phyloP scores from a whole-genome alignment of 2,888 invertebrate genomes.

The Phalangium opilio region DNA sequence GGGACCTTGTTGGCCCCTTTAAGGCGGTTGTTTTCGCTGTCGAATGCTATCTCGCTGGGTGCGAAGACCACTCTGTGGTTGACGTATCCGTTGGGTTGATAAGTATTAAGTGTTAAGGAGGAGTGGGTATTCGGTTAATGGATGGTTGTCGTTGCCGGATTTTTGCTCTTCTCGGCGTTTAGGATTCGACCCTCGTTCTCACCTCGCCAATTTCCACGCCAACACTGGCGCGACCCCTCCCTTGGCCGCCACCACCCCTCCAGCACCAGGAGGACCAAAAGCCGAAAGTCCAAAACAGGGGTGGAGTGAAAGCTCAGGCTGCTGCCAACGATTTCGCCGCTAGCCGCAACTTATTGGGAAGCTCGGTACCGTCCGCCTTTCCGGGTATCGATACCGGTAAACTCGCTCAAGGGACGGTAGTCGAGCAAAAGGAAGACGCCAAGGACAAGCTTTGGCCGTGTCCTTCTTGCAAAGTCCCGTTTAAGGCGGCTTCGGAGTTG shows the following conservation, averaged over 20 bases:
- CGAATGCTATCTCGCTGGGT: no score
- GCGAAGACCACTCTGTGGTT: no score
- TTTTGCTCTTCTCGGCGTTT: background rate
- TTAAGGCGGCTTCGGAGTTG: constrained; percentile 22
- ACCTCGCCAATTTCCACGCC: constrained; percentile 16
- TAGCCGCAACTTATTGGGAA: constrained; percentile 13
- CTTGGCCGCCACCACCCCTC: constrained; percentile 7
- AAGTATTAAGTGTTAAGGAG: no score
- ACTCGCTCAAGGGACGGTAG: constrained; percentile 9
- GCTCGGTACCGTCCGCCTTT: constrained; percentile 15
- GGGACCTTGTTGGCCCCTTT: no score
- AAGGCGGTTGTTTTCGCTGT: no score
- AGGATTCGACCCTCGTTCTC: constrained; percentile 19
- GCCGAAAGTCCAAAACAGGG: constrained; percentile 6
- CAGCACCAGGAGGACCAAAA: constrained; percentile 12
- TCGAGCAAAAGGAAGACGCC: constrained; percentile 1
- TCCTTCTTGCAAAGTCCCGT: constrained; percentile 23
- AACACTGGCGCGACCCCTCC: constrained; percentile 8
- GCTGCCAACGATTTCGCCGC: constrained; percentile 10
- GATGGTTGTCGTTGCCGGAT: no score
- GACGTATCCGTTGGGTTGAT: no score
- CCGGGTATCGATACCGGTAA: constrained; percentile 15
- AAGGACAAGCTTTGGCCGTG: constrained; percentile 21
- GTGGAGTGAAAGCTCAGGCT: constrained; percentile 11
- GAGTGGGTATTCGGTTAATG: no score